Percentiles rank a stretch among this genome's conserved stretches.
phyloP scores from a whole-genome alignment of 2,113 vertebrate genomes.

The Gobio gobio region DNA sequence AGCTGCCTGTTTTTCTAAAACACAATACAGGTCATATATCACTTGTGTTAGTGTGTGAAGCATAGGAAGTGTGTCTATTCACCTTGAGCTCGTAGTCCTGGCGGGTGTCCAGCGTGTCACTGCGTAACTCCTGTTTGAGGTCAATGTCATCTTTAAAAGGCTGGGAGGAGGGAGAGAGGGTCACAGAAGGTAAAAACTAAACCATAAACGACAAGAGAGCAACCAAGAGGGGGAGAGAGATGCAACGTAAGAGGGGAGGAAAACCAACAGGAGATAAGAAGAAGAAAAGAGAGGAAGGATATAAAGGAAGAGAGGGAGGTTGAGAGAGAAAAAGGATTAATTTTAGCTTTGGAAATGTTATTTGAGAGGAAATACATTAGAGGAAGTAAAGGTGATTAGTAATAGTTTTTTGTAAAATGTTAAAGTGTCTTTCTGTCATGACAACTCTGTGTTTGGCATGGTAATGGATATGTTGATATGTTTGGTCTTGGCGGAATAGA shows the following conservation, averaged over 20 bases:
- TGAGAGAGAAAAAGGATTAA: slow-evolving; percentile 48
- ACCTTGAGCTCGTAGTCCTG: slow-evolving; percentile 98
- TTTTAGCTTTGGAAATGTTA: slow-evolving; percentile 39
- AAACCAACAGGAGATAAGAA: slow-evolving; percentile 62
- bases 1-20: not conserved
- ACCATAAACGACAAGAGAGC: slow-evolving; percentile 73
- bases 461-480: too few relatives aligned
- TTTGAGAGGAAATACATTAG: slow-evolving; percentile 19
- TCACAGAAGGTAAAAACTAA: slow-evolving; percentile 83
- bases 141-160: slow-evolving; percentile 97
- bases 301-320: slow-evolving; percentile 57
- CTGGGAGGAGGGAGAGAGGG: slow-evolving; percentile 83
- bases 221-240: slow-evolving; percentile 53
- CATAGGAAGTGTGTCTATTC: slow-evolving; percentile 40
- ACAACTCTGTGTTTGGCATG: too few relatives aligned
- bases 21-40: not conserved
- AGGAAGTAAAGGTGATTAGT: not conserved
- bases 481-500: too few relatives aligned
- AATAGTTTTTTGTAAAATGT: not conserved
- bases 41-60: not conserved
- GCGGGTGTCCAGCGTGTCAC: slow-evolving; percentile 92
- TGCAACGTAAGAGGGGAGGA: slow-evolving; percentile 56
- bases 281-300: slow-evolving; percentile 67
- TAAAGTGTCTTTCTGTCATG: not conserved
- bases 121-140: slow-evolving; percentile 93